Evolutionary conservation across 2,797 vertebrate genomes (phyloP), one percentile per base, ranked within the genome.

Genomic region (Mus spretus): DNA sequence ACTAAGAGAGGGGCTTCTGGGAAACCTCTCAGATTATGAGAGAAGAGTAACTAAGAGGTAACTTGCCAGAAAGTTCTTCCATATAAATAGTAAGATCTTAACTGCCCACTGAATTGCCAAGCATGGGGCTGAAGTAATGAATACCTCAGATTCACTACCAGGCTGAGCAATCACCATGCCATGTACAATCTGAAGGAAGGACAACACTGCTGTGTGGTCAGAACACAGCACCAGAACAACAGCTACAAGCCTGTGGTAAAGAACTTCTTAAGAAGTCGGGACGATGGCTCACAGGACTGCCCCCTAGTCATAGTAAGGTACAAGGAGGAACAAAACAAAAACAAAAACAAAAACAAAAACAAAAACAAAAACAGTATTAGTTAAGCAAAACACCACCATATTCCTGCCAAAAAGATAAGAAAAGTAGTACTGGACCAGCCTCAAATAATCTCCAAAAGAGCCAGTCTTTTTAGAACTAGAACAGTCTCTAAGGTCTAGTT

Each of bases 301-400:
- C 57, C 89, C 34, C 28, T 61, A 7, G 12, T 88, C 34, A 34
- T 61, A 7, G 12, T 83, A 80, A 93, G n/a, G 75, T 72, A 70
- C 8, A 13, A 4, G 3, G 50, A 57, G 9, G 4, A 12, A 37
- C 3, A n/a, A 9, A 59, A 11, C 26, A 13, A 2, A 28, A 20
- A n/a, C n/a, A n/a, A 37, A 72, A 37, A 74, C 20, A 4, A 74
- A 40, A 74, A 40, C 72, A 40, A 37, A 72, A 37, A 74, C 20
- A 4, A 37, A 72, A 37, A 74, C 20, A 4, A 74, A 40, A 74
- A 40, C 72, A 40, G 72, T 44, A n/a, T 93, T 79, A 37, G 83
- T 94, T 61, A 55, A 93, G 84, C 70, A 97, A 90, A 89, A 93
- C 89, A 84, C 44, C 53, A 89, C 84, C 65, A 70, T 55, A 91